phyloP scores from a whole-genome alignment of 2,797 vertebrate species.

The Arrhamphus sclerolepis region DNA sequence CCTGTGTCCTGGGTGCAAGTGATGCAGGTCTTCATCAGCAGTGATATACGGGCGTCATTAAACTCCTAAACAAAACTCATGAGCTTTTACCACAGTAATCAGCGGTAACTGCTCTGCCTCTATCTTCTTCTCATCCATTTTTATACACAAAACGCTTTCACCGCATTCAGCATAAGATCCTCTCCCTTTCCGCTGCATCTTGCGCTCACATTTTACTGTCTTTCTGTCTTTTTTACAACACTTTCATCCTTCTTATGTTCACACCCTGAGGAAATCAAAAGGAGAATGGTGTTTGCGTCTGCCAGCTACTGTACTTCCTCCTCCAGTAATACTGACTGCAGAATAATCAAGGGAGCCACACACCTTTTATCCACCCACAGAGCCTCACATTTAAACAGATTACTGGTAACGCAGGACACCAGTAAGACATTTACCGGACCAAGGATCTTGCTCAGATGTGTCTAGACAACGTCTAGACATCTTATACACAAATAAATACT shows the following conservation, averaged over 20 bases:
- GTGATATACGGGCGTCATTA: constrained; percentile 21
- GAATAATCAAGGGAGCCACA: constrained; percentile 71
- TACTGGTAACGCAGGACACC: constrained; percentile 73
- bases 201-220: constrained; percentile 10
- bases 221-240: constrained; percentile 29
- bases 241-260: constrained; percentile 40
- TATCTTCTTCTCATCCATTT: constrained; percentile 8
- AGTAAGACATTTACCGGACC: constrained; percentile 67
- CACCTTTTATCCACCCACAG: constrained; percentile 78
- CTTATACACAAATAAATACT: neutral
- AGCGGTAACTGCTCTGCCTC: constrained; percentile 31
- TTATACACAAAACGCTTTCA: constrained; percentile 36
- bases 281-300: constrained; percentile 56
- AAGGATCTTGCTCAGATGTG: constrained; percentile 47
- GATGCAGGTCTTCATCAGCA: constrained; percentile 39
- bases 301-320: constrained; percentile 62
- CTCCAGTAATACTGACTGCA: constrained; percentile 59
- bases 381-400: constrained; percentile 78
- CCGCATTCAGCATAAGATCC: constrained; percentile 32
- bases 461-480: constrained; percentile 66
- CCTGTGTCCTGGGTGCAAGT: neutral
- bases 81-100: constrained; percentile 56
- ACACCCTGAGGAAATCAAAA: constrained; percentile 62
- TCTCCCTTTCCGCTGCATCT: constrained; percentile 25
- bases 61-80: constrained; percentile 54